Conservation (phyloP, 2,113 vertebrate genomes). For the Recurvirostra avosetta region DNA sequence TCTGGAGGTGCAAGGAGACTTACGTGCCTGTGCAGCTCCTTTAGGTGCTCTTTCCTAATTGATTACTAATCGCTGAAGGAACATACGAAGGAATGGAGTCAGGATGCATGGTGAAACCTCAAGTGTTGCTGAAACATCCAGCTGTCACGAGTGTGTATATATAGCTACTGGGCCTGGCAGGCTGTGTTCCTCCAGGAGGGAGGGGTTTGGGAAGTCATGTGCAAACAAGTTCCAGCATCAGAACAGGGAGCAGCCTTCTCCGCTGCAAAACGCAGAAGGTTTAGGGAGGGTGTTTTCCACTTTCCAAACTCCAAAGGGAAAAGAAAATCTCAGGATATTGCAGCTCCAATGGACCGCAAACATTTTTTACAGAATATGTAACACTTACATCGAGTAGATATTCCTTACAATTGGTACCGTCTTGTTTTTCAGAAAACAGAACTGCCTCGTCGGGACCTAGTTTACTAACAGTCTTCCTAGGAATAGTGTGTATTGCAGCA, state of each 20-base stretch:
- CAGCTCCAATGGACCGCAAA: not conserved
- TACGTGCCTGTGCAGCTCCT: not conserved
- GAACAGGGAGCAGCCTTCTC: not conserved
- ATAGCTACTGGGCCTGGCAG: slow-evolving; percentile 3
- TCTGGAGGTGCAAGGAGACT: not conserved
- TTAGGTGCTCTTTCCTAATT: not conserved
- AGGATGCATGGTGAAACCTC: not conserved
- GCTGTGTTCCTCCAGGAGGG: not conserved
- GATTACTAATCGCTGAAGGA: not conserved
- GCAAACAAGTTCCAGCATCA: slow-evolving; percentile 28
- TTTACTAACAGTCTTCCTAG: slow-evolving; percentile 93
- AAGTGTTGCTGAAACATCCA: not conserved
- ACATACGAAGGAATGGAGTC: not conserved
- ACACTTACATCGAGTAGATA: fast-evolving
- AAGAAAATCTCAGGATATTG: not conserved
- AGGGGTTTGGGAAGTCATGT: not conserved
- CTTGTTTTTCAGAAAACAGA: slow-evolving; percentile 81
- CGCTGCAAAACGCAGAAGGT: not conserved
- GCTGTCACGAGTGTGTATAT: not conserved
- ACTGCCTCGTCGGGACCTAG: slow-evolving; percentile 89
- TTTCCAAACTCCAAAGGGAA: not conserved
- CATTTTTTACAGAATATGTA: not conserved
- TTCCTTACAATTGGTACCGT: not conserved
- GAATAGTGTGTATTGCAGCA: slow-evolving; percentile 90
- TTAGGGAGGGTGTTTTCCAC: not conserved